Percentiles rank a stretch among this genome's conserved stretches.
These are phyloP conservation scores for Morinoia aosen DNA, from an alignment of 2,888 invertebrate species.

Conservation along the genomic window DNA sequence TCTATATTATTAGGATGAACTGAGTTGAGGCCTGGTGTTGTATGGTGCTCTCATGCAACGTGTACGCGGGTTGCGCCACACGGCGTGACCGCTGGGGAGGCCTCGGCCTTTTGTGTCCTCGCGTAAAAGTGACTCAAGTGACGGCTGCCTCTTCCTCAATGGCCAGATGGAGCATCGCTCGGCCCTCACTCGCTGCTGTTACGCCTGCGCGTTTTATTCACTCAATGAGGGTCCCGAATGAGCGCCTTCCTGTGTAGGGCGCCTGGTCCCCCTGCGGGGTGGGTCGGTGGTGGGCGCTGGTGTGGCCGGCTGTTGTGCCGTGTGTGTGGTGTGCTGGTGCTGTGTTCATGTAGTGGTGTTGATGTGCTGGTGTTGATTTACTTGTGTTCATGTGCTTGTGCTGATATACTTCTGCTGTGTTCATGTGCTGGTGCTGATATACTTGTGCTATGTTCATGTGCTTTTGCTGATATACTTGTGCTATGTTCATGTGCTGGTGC, in stretches of 20 bases:
- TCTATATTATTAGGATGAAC: no score
- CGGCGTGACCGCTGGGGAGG: not conserved
- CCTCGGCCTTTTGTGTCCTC: not conserved
- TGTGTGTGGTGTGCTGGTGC: no score
- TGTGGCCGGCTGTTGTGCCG: not conserved
- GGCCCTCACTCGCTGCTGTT: not conserved
- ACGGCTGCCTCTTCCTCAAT: constrained; percentile 8
- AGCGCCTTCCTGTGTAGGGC: constrained; percentile 28
- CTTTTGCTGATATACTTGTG: no score
- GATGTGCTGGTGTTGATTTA: no score
- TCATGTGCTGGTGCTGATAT: no score
- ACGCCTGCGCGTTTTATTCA: not conserved
- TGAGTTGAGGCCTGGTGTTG: not conserved
- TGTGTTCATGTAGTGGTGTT: no score
- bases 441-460: no score
- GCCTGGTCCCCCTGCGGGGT: not conserved
- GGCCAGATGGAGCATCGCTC: constrained; percentile 29
- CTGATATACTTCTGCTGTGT: no score
- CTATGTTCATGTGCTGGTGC: no score
- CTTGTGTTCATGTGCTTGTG: no score
- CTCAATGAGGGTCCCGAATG: constrained; percentile 43
- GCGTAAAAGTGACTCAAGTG: not conserved
- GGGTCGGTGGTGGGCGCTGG: not conserved
- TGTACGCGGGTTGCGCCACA: not conserved
- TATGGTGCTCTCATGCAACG: not conserved